Evolutionary conservation across 2,797 vertebrate species (phyloP).

Genomic region (Eidolon dupreanum): DNA sequence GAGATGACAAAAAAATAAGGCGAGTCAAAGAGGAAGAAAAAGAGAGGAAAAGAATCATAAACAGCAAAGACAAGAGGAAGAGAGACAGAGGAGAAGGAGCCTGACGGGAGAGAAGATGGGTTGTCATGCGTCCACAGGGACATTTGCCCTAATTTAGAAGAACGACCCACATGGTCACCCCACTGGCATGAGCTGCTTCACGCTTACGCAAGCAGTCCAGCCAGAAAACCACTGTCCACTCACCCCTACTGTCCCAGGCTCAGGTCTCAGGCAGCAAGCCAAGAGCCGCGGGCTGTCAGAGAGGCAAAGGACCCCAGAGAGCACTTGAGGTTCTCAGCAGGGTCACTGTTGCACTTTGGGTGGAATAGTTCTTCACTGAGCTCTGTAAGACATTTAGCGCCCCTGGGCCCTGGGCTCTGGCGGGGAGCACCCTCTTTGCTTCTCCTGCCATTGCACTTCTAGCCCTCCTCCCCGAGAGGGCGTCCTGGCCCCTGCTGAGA

Average conservation of each 20-base stretch:
- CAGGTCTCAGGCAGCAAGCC: background rate
- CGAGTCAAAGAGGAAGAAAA: background rate
- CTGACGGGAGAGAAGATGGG: background rate
- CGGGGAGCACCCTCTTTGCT: background rate
- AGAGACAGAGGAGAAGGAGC: background rate
- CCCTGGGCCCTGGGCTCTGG: accelerated
- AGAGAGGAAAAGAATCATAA: background rate
- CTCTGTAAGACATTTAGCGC: background rate
- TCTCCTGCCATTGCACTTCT: background rate
- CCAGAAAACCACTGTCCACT: background rate
- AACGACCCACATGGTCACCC: background rate
- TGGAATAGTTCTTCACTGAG: background rate
- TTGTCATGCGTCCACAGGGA: background rate
- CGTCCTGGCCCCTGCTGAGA: background rate
- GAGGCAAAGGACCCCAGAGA: background rate
- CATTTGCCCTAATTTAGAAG: background rate
- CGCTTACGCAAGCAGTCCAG: background rate
- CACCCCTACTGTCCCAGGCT: background rate
- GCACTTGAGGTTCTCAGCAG: accelerated
- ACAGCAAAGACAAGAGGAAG: background rate
- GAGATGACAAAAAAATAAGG: too few species aligned
- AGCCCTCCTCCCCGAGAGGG: background rate
- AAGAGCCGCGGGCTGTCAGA: background rate
- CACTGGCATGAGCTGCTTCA: background rate
- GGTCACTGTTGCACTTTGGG: too few species aligned